These are phyloP conservation scores for Pristionchus pacificus DNA, from an alignment of 1,140 invertebrate species.

Conservation along the genomic window DNA sequence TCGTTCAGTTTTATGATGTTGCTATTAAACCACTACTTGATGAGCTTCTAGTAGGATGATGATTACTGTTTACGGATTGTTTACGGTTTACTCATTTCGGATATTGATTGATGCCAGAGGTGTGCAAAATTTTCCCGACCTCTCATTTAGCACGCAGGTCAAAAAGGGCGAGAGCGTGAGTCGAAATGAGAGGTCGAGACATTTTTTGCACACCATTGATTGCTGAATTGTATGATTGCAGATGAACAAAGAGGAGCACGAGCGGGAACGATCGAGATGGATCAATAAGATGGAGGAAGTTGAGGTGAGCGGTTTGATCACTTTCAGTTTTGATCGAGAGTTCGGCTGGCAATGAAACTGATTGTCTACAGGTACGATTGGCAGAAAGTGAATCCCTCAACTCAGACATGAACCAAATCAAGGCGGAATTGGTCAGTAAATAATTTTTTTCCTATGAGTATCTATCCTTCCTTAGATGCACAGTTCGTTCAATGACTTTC, in stretches of 20 bases:
- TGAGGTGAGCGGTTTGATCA: too few relatives aligned
- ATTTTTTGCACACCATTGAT: background rate
- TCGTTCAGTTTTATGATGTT: too few relatives aligned
- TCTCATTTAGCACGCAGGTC: background rate
- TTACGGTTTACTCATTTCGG: too few relatives aligned
- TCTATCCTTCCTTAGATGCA: background rate
- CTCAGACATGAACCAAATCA: slow-evolving; percentile 49
- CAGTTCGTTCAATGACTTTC: slow-evolving; percentile 8
- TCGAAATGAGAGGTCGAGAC: background rate
- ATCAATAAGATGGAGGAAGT: slow-evolving; percentile 49
- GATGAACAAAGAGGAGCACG: slow-evolving; percentile 36
- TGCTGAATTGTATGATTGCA: slow-evolving; percentile 4
- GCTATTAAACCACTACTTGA: too few relatives aligned
- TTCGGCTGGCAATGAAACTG: too few relatives aligned
- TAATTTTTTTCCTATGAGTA: background rate
- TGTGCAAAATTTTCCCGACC: background rate
- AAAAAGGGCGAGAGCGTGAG: too few relatives aligned
- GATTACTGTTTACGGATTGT: too few relatives aligned
- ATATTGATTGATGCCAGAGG: background rate
- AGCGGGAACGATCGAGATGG: slow-evolving; percentile 47
- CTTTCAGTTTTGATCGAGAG: too few relatives aligned
- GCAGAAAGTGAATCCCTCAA: slow-evolving; percentile 42
- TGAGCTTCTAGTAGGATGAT: background rate
- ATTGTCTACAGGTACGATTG: too few relatives aligned
- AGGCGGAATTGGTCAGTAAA: slow-evolving; percentile 51